Evolutionary conservation across 2,797 vertebrate genomes (phyloP), one percentile per base, ranked within the genome.

Genomic region (Lycodopsis pacificus): DNA sequence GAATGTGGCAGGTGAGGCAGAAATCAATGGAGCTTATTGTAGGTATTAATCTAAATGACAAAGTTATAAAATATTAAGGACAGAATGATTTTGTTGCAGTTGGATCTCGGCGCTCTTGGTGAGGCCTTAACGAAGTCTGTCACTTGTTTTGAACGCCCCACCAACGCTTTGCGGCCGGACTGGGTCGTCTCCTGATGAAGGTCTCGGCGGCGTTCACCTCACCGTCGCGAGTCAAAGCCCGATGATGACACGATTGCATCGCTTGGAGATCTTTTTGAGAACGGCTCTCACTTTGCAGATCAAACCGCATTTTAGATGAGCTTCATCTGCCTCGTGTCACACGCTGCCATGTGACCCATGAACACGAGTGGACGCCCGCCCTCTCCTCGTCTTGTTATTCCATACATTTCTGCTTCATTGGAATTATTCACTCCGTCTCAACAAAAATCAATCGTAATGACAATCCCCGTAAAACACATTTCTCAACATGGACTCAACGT

Each of bases 401-500:
- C 22, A 20, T 4, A 65, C 82, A 79, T 53, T 8, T 10, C 46
- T 4, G 54, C 76, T 76, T 79, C 71, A 83, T 64, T 77, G 66
- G 62, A 51, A 56, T 84, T 56, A 63, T 74, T 77, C 51, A 19
- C 80, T 25, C 62, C 3, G 69, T 80, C 65, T 74, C 71, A 42
- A 62, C 59, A 69, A 65, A 71, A 75, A 86, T 91, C 90, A 89
- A 88, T 86, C 81, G 79, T 0, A 4, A 65, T 78, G 86, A 78
- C 78, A 86, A 76, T 22, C 70, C 49, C 80, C 40, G 19, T 84
- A 59, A 85, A 87, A 83, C 59, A 72, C 71, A 77, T 81, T 86
- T 83, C 74, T 88, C 83, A 80, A 83, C 78, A 82, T 80, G 82
- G 79, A 87, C 83, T 88, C 80, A 89, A 88, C 94, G 92, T 88